These are phyloP conservation scores for Chiloscyllium plagiosum DNA, from an alignment of 2,113 vertebrate genomes.

Conservation along the genomic window DNA sequence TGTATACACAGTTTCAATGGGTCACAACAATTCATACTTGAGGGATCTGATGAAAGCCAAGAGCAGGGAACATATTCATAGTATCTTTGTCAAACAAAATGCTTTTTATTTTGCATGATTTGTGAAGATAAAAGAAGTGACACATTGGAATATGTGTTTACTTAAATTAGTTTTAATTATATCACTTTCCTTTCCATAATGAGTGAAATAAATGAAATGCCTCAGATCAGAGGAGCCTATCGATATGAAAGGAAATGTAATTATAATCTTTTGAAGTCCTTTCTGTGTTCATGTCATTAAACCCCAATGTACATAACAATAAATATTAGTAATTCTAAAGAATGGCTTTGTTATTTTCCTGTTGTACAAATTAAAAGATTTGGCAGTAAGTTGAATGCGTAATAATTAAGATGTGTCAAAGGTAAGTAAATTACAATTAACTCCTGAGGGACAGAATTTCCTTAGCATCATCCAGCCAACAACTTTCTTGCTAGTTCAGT, in stretches of 20 bases:
- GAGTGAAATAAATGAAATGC: constrained; percentile 25
- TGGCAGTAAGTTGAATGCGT: constrained; percentile 8
- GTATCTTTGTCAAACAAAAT: constrained; percentile 17
- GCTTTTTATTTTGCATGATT: constrained; percentile 37
- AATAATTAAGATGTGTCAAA: constrained; percentile 24
- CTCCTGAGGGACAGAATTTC: neutral
- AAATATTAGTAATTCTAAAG: constrained; percentile 23
- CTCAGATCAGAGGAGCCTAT: constrained; percentile 31
- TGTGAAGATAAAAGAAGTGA: constrained; percentile 31
- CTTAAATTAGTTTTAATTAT: constrained; percentile 38
- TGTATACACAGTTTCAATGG: neutral
- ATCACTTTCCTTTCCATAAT: constrained; percentile 32
- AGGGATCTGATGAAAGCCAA: constrained; percentile 26
- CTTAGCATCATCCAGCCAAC: neutral
- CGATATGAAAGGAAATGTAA: constrained; percentile 35
- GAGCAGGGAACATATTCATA: neutral
- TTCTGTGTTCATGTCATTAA: constrained; percentile 36
- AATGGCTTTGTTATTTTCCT: constrained; percentile 21
- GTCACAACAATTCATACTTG: constrained; percentile 9
- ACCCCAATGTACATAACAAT: constrained; percentile 14
- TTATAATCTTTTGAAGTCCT: constrained; percentile 37
- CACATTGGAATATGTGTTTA: constrained; percentile 35
- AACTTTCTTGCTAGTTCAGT: neutral
- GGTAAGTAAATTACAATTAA: neutral
- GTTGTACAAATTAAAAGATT: constrained; percentile 22